Conservation (phyloP, 2,888 invertebrate species). For the Ophion costatus region DNA sequence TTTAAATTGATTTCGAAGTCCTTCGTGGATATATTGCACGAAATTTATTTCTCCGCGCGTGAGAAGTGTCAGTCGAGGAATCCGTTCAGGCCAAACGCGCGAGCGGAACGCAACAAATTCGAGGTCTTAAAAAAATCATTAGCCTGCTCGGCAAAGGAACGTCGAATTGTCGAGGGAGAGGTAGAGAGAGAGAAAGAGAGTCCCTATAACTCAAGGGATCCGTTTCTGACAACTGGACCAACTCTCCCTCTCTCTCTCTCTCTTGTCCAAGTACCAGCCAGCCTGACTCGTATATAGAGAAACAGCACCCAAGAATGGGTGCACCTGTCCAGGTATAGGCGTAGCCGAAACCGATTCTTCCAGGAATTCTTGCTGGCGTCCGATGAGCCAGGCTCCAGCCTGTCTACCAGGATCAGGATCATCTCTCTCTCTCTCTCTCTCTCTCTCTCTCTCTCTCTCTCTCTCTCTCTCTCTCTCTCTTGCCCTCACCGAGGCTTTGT, state of each 20-base stretch:
- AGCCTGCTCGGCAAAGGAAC: slow-evolving; percentile 34
- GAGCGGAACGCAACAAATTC: slow-evolving; percentile 3
- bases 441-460: slow-evolving; percentile 42
- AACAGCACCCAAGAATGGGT: slow-evolving; percentile 70
- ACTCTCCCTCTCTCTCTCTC: slow-evolving; percentile 43
- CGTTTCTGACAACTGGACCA: slow-evolving; percentile 75
- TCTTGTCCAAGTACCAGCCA: slow-evolving; percentile 54
- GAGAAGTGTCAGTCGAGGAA: slow-evolving; percentile 50
- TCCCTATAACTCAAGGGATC: slow-evolving; percentile 79
- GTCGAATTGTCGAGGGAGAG: slow-evolving; percentile 19
- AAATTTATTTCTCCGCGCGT: slow-evolving; percentile 36
- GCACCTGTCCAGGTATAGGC: slow-evolving; percentile 82
- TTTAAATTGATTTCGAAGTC: slow-evolving; percentile 23
- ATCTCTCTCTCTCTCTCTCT: slow-evolving; percentile 64
- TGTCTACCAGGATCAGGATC: slow-evolving; percentile 82
- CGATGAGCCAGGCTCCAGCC: slow-evolving; percentile 77
- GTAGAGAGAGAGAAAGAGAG: slow-evolving; percentile 13
- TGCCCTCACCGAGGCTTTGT: slow-evolving; percentile 76
- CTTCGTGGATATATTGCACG: slow-evolving; percentile 6
- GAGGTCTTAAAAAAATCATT: slow-evolving; percentile 60
- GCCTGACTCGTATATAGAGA: slow-evolving; percentile 2
- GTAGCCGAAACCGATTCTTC: slow-evolving; percentile 76
- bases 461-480: slow-evolving; percentile 70
- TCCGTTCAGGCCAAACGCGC: neutral
- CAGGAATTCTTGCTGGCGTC: slow-evolving; percentile 74